phyloP scores from a whole-genome alignment of 2,797 vertebrate genomes.

The Notolepis coatsorum region DNA sequence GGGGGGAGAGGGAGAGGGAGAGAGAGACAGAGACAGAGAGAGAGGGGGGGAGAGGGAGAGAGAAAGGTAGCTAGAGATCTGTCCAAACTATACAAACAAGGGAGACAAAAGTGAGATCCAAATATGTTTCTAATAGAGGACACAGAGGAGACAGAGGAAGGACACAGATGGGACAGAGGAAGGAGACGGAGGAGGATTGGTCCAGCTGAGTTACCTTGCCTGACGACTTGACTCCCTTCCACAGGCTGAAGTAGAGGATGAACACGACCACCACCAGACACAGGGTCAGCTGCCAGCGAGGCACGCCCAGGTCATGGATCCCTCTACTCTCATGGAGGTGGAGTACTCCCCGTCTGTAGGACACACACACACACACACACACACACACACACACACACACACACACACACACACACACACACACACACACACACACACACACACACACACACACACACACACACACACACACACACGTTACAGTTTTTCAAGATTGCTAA shows the following conservation, averaged over 20 bases:
- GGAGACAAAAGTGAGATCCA: no score
- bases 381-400: constrained; percentile 12
- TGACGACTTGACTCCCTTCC: constrained; percentile 99
- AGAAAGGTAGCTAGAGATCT: no score
- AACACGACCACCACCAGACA: constrained; percentile 92
- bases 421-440: not conserved
- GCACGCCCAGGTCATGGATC: constrained; percentile 91
- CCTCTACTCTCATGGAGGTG: constrained; percentile 92
- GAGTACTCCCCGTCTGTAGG: constrained; percentile 88
- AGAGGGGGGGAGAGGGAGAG: no score
- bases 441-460: no score
- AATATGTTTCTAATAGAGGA: no score
- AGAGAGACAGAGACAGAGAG: no score
- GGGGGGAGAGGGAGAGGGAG: no score
- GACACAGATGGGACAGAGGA: no score
- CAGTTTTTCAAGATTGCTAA: no score
- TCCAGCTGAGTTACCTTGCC: constrained; percentile 98
- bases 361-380: constrained; percentile 22
- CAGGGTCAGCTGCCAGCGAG: constrained; percentile 91
- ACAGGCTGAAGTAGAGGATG: constrained; percentile 96
- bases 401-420: constrained; percentile 22
- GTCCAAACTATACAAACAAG: no score
- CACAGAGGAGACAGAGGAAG: no score
- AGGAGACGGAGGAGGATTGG: no score
- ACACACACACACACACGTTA: not conserved